These are phyloP conservation scores for Gastrophysa polygoni DNA, from an alignment of 2,888 invertebrate species.

Conservation along the genomic window DNA sequence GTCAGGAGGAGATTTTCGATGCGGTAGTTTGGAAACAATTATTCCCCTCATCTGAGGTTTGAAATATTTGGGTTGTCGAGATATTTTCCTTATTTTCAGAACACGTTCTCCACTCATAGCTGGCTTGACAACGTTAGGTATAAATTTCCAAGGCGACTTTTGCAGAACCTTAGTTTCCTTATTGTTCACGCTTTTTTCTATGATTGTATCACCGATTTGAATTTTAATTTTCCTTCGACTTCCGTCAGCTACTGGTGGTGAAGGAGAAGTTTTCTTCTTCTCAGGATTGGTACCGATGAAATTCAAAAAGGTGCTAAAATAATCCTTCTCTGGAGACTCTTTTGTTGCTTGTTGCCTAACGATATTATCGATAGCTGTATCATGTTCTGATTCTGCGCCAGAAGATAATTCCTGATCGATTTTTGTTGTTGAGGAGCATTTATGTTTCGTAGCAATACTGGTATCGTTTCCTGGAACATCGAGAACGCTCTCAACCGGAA, in stretches of 20 bases:
- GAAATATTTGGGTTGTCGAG: too few species aligned
- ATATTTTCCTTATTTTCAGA: background rate
- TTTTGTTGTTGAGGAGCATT: too few species aligned
- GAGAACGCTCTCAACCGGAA: too few species aligned
- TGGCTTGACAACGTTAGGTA: background rate
- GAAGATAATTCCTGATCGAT: background rate
- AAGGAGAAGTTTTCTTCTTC: too few species aligned
- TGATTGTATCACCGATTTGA: background rate
- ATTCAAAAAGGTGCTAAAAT: background rate
- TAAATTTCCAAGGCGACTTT: background rate
- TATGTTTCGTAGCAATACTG: too few species aligned
- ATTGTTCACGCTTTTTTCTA: too few species aligned
- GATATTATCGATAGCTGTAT: background rate
- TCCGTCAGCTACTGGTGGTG: too few species aligned
- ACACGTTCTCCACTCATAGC: background rate
- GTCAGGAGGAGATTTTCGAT: too few species aligned
- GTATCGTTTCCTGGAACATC: too few species aligned
- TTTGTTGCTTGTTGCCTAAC: too few species aligned
- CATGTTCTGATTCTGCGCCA: background rate
- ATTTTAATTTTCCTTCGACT: background rate
- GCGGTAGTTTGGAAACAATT: too few species aligned
- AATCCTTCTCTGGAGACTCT: background rate
- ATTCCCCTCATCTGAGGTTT: too few species aligned
- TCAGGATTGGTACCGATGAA: background rate
- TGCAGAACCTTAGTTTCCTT: background rate